Conservation (phyloP, 2,113 vertebrate genomes). For the Macroglossus sobrinus region DNA sequence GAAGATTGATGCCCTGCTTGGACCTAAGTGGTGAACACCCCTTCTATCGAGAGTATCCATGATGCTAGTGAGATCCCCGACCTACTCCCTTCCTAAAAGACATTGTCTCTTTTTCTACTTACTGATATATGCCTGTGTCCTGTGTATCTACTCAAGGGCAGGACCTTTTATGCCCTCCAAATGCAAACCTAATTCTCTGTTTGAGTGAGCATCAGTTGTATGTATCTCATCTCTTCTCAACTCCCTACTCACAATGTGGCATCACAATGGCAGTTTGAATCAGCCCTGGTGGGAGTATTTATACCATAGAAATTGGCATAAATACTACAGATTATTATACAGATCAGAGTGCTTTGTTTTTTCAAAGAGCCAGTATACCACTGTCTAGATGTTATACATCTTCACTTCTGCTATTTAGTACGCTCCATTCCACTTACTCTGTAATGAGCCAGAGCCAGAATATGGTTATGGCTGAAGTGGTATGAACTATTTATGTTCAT, state of each 20-base stretch:
- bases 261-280: not conserved
- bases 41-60: not conserved
- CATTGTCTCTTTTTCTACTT: not conserved
- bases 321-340: too few species aligned
- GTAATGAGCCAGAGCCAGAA: not conserved
- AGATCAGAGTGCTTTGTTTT: not conserved
- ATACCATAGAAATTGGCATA: not conserved
- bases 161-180: not conserved
- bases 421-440: not conserved
- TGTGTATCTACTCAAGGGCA: not conserved
- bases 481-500: not conserved
- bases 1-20: accelerated
- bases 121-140: not conserved
- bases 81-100: not conserved
- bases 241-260: not conserved
- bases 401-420: not conserved
- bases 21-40: too few species aligned
- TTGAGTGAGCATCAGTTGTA: accelerated
- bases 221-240: not conserved
- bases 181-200: not conserved
- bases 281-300: not conserved
- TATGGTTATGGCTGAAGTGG: not conserved
- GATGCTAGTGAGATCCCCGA: not conserved
- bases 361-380: not conserved
- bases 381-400: accelerated